Conservation (phyloP, 2,797 vertebrate species). For the Setipinna tenuifilis region DNA sequence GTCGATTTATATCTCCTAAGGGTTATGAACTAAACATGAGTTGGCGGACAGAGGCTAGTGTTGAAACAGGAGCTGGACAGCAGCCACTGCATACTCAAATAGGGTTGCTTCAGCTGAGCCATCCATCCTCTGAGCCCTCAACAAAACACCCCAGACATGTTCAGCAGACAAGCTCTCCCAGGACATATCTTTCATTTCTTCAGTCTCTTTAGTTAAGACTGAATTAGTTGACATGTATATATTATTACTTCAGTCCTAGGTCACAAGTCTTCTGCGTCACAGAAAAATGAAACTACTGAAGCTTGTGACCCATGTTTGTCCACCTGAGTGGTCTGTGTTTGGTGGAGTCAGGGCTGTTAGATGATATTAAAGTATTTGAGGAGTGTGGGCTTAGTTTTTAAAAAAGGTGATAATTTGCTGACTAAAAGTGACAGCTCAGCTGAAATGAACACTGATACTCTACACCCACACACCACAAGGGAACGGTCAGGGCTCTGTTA, state of each 20-base stretch:
- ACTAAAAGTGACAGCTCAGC: no score
- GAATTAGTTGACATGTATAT: background rate
- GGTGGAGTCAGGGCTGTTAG: no score
- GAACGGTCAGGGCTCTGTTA: background rate
- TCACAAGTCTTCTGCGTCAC: background rate
- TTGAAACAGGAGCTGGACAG: background rate
- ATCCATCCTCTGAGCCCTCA: background rate
- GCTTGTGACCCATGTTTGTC: background rate
- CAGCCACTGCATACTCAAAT: background rate
- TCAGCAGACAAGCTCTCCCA: background rate
- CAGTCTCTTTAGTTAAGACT: background rate
- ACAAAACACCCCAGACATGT: background rate
- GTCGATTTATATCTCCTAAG: background rate
- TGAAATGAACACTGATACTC: no score
- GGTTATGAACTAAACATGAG: background rate
- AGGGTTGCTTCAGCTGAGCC: background rate
- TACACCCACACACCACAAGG: no score
- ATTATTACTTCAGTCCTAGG: background rate
- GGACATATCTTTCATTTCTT: background rate
- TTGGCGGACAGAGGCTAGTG: background rate
- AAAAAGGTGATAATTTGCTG: no score
- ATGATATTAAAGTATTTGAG: no score
- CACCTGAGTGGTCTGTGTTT: no score
- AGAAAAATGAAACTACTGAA: background rate
- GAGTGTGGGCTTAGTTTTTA: no score